These are phyloP conservation scores for Trachymyrmex septentrionalis DNA, from an alignment of 1,140 invertebrate species.

Conservation along the genomic window DNA sequence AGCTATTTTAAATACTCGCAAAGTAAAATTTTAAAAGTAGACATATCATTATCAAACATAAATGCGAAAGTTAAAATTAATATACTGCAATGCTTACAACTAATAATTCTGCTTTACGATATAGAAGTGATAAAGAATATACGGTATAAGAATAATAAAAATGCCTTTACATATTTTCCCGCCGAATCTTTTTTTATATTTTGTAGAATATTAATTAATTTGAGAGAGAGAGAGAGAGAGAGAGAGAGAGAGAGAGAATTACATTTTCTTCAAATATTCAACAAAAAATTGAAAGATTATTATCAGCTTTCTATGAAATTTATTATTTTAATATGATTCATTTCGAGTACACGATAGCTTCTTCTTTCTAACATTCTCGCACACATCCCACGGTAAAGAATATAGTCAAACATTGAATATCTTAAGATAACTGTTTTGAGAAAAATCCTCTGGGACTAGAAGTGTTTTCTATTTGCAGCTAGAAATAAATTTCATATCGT, in stretches of 20 bases:
- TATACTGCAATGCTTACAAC: background rate
- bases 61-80: background rate
- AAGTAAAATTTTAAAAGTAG: background rate
- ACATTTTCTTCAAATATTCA: background rate
- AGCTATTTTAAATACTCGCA: background rate
- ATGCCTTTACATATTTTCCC: too few species aligned
- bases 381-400: background rate
- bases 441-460: background rate
- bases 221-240: too few species aligned
- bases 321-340: background rate
- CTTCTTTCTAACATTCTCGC: background rate
- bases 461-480: conserved; percentile 24
- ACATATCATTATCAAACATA: background rate
- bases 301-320: background rate
- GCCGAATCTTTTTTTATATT: too few species aligned
- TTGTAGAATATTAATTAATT: background rate
- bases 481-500: background rate
- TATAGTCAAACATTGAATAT: background rate
- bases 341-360: background rate
- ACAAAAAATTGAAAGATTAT: background rate
- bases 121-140: background rate
- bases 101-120: background rate
- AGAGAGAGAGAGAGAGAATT: too few species aligned
- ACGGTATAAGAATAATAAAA: background rate
- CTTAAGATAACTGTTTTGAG: background rate